Base-by-base conservation (phyloP, 1,140 invertebrate genomes). In the Vanessa tameamea region DNA sequence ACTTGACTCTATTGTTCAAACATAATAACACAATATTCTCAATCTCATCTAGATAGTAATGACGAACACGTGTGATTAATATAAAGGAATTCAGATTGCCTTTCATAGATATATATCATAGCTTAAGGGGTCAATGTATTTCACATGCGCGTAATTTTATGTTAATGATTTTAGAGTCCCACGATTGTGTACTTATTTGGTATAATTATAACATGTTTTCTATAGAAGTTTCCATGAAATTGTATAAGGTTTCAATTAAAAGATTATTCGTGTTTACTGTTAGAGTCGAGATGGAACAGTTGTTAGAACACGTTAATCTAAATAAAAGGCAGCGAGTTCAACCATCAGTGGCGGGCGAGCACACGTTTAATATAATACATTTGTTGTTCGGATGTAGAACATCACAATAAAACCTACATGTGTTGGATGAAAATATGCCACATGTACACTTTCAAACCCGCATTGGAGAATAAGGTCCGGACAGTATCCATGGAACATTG, bases 111-210 rank as follows among this genome's bases (percentile, higher is more conserved):
- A 75, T 67, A 47, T 71, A 75, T 75, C 68, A 51, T 31, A 37
- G 64, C 73, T 72, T 76, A 77, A 72, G 78, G 71, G 77, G 81
- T 78, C 79, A 78, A 75, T 78, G 77, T 80, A 78, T 81, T 82
- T 83, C 81, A 67, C 80, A 82, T 76, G 78, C 57, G 64, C 51
- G 66, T 82, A 78, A 80, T 81, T 76, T 82, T 79, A 80, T 82
- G 72, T 61, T 81, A 82, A 73, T 71, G 73, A 75, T 74, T 55
- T 70, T 70, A 78, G 63, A 73, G 73, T 86, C 84, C 67, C 82
- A 85, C 75, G 77, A 51, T 50, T 68, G 51, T 57, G 50, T 37
- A 53, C 47, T 8, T 20, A 57, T 16, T 57, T 68, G 31, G 55
- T 31, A 26, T 68, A n/a, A 26, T 61, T 37, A 61, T 11, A 37